A percentile compares a stretch with the other conserved stretches of the same genome.
Conservation (phyloP, 1,140 invertebrate species). For the Brachionus paranguensis region DNA sequence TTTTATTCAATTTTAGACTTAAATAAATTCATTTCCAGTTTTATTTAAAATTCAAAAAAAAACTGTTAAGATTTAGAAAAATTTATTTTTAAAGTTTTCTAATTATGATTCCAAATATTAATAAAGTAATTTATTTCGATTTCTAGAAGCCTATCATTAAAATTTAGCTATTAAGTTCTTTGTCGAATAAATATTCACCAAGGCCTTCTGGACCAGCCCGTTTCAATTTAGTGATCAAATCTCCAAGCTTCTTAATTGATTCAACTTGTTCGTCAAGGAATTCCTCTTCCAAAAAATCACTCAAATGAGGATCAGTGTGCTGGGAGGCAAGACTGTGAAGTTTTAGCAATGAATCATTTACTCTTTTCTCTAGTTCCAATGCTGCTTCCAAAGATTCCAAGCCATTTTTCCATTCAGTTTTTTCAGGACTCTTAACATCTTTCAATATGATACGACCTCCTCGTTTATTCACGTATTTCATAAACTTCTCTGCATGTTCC, state of each 20-base stretch:
- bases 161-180: background rate
- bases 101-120: background rate
- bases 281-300: slow-evolving; percentile 10
- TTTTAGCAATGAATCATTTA: slow-evolving; percentile 14
- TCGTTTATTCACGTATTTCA: slow-evolving; percentile 74
- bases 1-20: too few relatives aligned
- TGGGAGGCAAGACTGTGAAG: background rate
- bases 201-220: slow-evolving; percentile 28
- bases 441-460: slow-evolving; percentile 57
- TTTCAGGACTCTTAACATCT: slow-evolving; percentile 30
- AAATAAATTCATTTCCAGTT: too few relatives aligned
- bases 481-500: slow-evolving; percentile 67
- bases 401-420: background rate
- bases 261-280: slow-evolving; percentile 36
- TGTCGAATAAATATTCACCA: slow-evolving; percentile 38
- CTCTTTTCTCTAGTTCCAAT: slow-evolving; percentile 26
- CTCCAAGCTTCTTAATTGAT: slow-evolving; percentile 18
- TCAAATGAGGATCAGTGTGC: slow-evolving; percentile 12
- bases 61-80: too few relatives aligned
- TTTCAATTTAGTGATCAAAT: slow-evolving; percentile 17
- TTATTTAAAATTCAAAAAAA: too few relatives aligned
- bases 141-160: too few relatives aligned
- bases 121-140: background rate
- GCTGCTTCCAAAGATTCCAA: background rate
- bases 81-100: background rate